Base-by-base conservation (phyloP, 2,888 invertebrate genomes). In the Apeira syringaria region DNA sequence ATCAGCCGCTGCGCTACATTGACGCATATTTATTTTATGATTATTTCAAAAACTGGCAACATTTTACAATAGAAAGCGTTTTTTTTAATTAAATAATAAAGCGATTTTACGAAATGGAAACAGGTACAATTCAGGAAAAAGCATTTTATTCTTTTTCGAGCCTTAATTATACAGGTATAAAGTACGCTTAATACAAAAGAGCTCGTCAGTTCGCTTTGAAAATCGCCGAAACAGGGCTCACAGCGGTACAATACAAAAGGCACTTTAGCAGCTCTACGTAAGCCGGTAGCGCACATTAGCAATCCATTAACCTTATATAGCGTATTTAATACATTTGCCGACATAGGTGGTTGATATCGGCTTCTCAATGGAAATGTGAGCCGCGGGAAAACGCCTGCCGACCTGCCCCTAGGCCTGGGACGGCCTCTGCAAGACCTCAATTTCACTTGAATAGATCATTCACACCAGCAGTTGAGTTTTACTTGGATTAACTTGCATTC, bases 381-480 rank as follows among this genome's bases (percentile, higher is more conserved):
- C 53, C 53, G 52, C 55, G 55, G 63, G 64, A 68, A 64, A 73
- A 63, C 65, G 61, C 65, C n/a, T n/a, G n/a, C n/a, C n/a, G n/a
- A n/a, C n/a, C n/a, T n/a, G n/a, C n/a, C n/a, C n/a, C n/a, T n/a
- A n/a, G n/a, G n/a, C n/a, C n/a, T n/a, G n/a, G n/a, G n/a, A n/a
- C n/a, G n/a, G n/a, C n/a, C 69, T 61, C 53, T 58, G 50, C 59
- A 52, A 50, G 68, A 51, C 70, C 73, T 70, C 75, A 69, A 73
- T 74, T 75, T 75, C 71, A 65, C 71, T 74, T 37, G 47, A 49
- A 33, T 32, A 37, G 43, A 37, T 33, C 36, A 33, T 43, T 43
- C 37, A 31, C 28, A 42, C 35, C 32, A 31, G 30, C 18, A 11
- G 12, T 2, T n/a, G 32, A 15, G 15, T 15, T 15, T 15, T 15